Evolutionary conservation across 1,140 invertebrate genomes (phyloP), one percentile per base, ranked within the genome.

Genomic region (Brachionus manjavacas): DNA sequence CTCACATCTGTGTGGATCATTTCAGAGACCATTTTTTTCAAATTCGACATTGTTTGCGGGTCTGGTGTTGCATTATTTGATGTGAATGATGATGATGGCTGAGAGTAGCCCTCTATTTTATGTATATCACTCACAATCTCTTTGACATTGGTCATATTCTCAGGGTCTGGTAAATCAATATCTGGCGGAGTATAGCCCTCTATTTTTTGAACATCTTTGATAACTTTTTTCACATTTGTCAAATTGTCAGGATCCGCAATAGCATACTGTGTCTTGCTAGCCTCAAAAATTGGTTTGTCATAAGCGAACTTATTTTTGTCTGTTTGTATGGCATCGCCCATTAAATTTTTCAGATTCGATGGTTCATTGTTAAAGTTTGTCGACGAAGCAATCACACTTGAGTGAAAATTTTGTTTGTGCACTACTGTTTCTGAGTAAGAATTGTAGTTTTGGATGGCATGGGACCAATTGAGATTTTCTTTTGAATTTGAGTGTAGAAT

Each of bases 1-100:
- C 68, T 72, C 28, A 72, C 68, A 41, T 76, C 72, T 49, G 72
- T 76, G n/a, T 76, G 72, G 41, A 76, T 76, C 43, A 76, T 49
- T 76, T 76, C 72, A 23, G 72, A 76, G 11, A 76, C 72, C 46
- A 76, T 49, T 49, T 28, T 76, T 49, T 76, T 76, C 43, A 76
- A 49, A 76, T 76, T 76, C 12, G 41, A 49, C 43, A 76, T 23
- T 14, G 28, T 70, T 35, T 70, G 28, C 14, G 12, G 11, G n/a
- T 70, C 66, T 28, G 25, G 11, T 12, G 20, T 20, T 9, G 16
- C 52, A 2, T 8, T 20, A 70, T 35, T 39, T 39, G 66, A 70
- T 31, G 28, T 31, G 9, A 28, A 35, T 70, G 25, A 7, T 7
- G 28, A 70, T 39, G 35, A 70, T 70, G 25, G 31, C 23, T 3